A percentile compares a stretch with the other conserved stretches of the same genome.
phyloP scores from a whole-genome alignment of 2,113 vertebrate species.

The Sialia sialis region DNA sequence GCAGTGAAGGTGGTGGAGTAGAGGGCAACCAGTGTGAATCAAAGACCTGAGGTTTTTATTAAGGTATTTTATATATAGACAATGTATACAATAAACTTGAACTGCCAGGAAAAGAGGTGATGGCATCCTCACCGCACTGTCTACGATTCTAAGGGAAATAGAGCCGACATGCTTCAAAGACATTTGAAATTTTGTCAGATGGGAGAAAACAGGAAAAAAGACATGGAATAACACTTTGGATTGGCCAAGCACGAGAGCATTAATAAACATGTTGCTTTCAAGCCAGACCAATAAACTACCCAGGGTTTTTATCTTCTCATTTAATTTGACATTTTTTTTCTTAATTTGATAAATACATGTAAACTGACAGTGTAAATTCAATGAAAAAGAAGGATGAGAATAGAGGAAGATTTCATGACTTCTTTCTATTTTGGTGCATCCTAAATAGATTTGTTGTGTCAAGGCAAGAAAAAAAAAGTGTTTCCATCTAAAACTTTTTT shows the following conservation, averaged over 20 bases:
- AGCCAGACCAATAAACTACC: neutral
- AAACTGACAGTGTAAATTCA: neutral
- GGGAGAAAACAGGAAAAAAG: neutral
- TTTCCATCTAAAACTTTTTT: neutral
- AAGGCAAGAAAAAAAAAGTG: neutral
- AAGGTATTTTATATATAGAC: neutral
- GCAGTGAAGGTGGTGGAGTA: neutral
- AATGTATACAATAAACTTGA: neutral
- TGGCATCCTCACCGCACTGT: neutral
- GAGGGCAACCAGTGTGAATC: neutral
- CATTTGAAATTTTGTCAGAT: neutral
- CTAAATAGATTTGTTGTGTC: neutral
- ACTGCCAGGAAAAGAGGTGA: neutral
- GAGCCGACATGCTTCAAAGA: neutral
- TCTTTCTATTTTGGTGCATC: neutral
- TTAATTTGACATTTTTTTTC: neutral
- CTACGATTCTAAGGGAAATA: rapidly evolving
- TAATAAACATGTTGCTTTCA: neutral
- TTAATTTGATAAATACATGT: neutral
- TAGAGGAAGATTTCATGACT: neutral
- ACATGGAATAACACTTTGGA: neutral
- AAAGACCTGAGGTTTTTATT: neutral
- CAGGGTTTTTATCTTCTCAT: neutral
- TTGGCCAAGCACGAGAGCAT: neutral
- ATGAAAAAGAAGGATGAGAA: neutral